phyloP scores from a whole-genome alignment of 2,113 vertebrate species.

The Eptesicus fuscus region DNA sequence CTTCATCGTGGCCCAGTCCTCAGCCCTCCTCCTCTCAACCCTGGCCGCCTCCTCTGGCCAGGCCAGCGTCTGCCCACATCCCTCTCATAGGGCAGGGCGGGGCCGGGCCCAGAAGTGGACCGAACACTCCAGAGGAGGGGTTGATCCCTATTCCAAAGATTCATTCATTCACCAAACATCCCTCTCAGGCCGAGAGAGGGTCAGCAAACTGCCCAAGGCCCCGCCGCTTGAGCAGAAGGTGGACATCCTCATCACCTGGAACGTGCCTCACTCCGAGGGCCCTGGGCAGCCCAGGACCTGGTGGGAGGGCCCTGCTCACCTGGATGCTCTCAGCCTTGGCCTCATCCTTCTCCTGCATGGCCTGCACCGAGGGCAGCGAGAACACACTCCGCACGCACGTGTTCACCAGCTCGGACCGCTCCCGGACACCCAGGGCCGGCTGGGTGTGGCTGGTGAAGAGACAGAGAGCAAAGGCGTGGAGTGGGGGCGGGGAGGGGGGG shows the following conservation, averaged over 20 bases:
- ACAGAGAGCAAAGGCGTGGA: not conserved
- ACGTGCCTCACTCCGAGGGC: fast-evolving
- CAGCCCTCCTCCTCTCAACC: not conserved
- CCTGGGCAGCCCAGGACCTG: not conserved
- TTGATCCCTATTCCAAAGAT: not conserved
- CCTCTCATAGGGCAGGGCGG: not conserved
- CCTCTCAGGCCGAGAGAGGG: not conserved
- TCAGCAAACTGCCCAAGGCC: not conserved
- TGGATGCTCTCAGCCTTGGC: not conserved
- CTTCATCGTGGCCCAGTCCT: not conserved
- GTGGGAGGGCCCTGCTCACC: slow-evolving; percentile 24
- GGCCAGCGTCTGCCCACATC: not conserved
- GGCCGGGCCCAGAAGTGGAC: not conserved
- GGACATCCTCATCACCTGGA: not conserved
- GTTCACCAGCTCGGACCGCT: slow-evolving; percentile 51
- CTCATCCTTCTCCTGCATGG: slow-evolving; percentile 59
- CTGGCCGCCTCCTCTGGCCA: not conserved
- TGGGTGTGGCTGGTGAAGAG: slow-evolving; percentile 25
- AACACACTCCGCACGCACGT: slow-evolving; percentile 65
- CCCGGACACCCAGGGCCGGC: not conserved
- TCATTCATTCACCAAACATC: not conserved
- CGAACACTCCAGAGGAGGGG: not conserved
- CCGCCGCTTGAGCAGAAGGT: fast-evolving
- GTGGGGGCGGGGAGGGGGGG: not conserved
- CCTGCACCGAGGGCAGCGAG: slow-evolving; percentile 55